Evolutionary conservation across 2,888 invertebrate species (phyloP).

Genomic region (Diarsia brunnea): DNA sequence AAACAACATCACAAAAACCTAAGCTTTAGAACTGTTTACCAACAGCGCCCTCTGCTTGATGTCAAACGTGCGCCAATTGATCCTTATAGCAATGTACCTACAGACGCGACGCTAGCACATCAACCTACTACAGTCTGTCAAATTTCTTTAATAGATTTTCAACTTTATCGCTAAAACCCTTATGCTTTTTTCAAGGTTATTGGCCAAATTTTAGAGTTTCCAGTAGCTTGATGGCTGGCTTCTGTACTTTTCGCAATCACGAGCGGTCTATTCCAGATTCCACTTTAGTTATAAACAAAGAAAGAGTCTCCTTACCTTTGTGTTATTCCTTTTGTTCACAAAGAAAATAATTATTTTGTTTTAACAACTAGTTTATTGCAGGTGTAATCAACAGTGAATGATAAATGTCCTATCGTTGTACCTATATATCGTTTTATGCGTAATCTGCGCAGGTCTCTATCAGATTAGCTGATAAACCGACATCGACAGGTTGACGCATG

Average conservation of each 20-base stretch:
- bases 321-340: conserved; percentile 44
- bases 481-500: conserved; percentile 63
- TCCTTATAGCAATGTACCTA: background rate
- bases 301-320: conserved; percentile 46
- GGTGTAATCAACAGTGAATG: conserved; percentile 64
- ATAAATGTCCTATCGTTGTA: conserved; percentile 60
- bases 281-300: background rate
- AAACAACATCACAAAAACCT: background rate
- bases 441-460: conserved; percentile 62
- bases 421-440: conserved; percentile 69
- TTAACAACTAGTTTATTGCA: conserved; percentile 54
- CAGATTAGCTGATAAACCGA: conserved; percentile 54
- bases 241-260: background rate
- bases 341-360: conserved; percentile 36
- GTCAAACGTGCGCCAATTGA: background rate
- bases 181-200: too few relatives aligned
- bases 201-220: too few relatives aligned
- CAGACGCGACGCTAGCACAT: too few relatives aligned
- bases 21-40: background rate
- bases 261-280: background rate
- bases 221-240: too few relatives aligned
- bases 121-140: too few relatives aligned
- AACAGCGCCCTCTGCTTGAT: background rate
- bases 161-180: too few relatives aligned
- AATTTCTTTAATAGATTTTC: too few relatives aligned